A percentile compares a stretch with the other conserved stretches of the same genome.
Evolutionary conservation across 2,113 vertebrate species (phyloP).

Genomic region (Pogonocichla stellata): DNA sequence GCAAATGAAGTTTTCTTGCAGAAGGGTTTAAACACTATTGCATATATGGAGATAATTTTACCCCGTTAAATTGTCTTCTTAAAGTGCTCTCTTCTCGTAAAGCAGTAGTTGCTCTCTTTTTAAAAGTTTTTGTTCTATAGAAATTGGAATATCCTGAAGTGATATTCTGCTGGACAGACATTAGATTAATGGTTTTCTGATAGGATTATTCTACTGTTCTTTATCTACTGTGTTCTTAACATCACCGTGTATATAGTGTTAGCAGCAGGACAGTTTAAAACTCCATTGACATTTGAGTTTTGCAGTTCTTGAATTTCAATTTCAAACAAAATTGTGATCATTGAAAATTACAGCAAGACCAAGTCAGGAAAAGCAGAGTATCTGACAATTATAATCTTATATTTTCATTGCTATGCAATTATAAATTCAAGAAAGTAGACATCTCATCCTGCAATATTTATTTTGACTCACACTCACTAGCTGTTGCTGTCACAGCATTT

Average conservation of each 20-base stretch:
- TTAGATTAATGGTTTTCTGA: not conserved
- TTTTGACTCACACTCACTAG: constrained; percentile 49
- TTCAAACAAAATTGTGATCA: not conserved
- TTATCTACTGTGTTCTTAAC: not conserved
- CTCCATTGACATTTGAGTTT: not conserved
- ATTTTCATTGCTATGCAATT: constrained; percentile 45
- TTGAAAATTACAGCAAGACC: not conserved
- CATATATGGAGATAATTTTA: not conserved
- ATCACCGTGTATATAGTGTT: not conserved
- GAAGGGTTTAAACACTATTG: not conserved
- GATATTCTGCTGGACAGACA: not conserved
- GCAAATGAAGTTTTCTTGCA: not conserved
- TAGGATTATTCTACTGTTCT: not conserved
- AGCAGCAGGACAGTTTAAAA: not conserved
- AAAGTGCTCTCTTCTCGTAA: not conserved
- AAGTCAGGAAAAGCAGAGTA: not conserved
- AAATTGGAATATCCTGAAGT: not conserved
- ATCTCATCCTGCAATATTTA: constrained; percentile 62
- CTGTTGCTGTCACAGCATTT: constrained; percentile 65
- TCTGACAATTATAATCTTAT: constrained; percentile 32
- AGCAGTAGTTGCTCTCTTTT: not conserved
- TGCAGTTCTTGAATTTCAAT: not conserved
- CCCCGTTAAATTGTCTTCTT: not conserved
- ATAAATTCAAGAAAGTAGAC: constrained; percentile 59
- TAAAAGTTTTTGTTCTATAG: not conserved